These are phyloP conservation scores for Coregonus ussuriensis DNA, from an alignment of 2,797 vertebrate species.

Conservation along the genomic window DNA sequence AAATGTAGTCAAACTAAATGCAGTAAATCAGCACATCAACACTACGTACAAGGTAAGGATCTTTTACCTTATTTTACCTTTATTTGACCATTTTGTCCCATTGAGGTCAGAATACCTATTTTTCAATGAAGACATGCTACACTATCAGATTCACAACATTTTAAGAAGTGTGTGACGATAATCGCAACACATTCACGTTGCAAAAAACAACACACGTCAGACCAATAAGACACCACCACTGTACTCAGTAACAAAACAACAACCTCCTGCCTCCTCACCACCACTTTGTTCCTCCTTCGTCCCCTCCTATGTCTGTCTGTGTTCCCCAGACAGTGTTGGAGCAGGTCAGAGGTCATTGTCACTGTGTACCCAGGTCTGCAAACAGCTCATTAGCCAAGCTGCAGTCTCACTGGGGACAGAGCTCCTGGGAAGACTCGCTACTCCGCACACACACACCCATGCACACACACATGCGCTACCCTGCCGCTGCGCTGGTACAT, in stretches of 20 bases:
- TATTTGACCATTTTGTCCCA: neutral
- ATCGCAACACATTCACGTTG: neutral
- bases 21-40: neutral
- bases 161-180: neutral
- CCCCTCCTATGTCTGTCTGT: slow-evolving; percentile 4
- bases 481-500: neutral
- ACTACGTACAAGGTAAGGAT: neutral
- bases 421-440: neutral
- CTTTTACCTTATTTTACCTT: neutral
- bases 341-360: slow-evolving; percentile 48
- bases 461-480: neutral
- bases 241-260: neutral
- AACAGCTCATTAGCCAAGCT: slow-evolving; percentile 47
- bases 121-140: neutral
- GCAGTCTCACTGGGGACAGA: slow-evolving; percentile 18
- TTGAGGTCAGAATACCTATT: neutral
- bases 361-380: slow-evolving; percentile 39
- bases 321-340: slow-evolving; percentile 35
- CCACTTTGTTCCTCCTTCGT: slow-evolving; percentile 1
- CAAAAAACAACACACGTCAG: neutral
- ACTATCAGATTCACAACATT: neutral
- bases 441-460: neutral
- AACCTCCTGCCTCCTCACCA: neutral
- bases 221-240: neutral
- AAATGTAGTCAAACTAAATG: neutral